phyloP scores from a whole-genome alignment of 2,888 invertebrate genomes.

The Mimachlamys varia region DNA sequence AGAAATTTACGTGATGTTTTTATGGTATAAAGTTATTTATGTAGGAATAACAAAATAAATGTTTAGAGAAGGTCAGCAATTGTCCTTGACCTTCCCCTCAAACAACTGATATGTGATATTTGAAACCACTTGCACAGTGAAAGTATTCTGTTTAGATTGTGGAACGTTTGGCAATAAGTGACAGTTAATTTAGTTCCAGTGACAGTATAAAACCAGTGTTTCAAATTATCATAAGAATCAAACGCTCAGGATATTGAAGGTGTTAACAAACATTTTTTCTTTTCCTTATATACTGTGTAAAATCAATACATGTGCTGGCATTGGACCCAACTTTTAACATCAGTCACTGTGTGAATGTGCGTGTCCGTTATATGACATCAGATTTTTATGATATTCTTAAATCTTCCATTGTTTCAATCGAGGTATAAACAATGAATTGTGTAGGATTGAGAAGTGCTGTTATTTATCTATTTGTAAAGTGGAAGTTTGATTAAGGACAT shows the following conservation, averaged over 20 bases:
- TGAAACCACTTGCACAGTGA: neutral
- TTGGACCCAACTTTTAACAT: too few relatives aligned
- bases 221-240: neutral
- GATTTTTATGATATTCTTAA: neutral
- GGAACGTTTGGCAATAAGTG: neutral
- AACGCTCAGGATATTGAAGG: neutral
- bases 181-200: neutral
- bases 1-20: conserved; percentile 57
- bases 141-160: neutral
- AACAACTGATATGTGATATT: neutral
- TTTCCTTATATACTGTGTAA: too few relatives aligned
- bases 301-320: too few relatives aligned
- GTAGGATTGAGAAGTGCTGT: too few relatives aligned
- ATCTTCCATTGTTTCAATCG: too few relatives aligned
- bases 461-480: too few relatives aligned
- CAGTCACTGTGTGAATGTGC: neutral
- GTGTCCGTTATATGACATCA: neutral
- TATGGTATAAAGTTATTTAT: neutral
- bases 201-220: neutral
- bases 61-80: neutral
- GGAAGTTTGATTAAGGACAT: too few relatives aligned
- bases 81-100: neutral
- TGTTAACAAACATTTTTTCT: neutral
- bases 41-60: neutral
- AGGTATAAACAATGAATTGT: too few relatives aligned